Percentiles rank a stretch among this genome's conserved stretches.
These are phyloP conservation scores for Drosophila atroscutellata DNA, from an alignment of 2,888 invertebrate genomes.

Conservation along the genomic window DNA sequence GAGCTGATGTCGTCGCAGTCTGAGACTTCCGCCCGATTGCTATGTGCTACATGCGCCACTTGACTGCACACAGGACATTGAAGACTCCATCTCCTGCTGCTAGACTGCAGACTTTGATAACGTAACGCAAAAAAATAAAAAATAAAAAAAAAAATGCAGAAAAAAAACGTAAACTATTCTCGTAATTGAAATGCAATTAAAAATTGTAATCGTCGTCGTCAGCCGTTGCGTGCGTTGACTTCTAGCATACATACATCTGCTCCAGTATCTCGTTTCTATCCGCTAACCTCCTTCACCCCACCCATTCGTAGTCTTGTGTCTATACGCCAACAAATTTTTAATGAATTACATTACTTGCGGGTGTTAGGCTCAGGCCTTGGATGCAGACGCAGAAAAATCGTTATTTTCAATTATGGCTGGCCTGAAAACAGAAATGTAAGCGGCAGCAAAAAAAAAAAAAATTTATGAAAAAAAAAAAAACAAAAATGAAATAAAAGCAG, in stretches of 20 bases:
- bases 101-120: constrained; percentile 9
- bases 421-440: constrained; percentile 42
- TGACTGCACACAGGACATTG: constrained; percentile 52
- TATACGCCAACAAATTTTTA: constrained; percentile 71
- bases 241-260: constrained; percentile 14
- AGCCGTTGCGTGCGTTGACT: constrained; percentile 68
- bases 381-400: constrained; percentile 52
- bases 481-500: constrained; percentile 16
- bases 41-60: constrained; percentile 44
- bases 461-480: constrained; percentile 9
- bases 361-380: constrained; percentile 63
- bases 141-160: not conserved
- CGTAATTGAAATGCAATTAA: constrained; percentile 84
- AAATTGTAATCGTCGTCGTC: constrained; percentile 69
- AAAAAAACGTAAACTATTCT: constrained; percentile 65
- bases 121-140: constrained; percentile 7
- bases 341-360: constrained; percentile 84
- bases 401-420: constrained; percentile 76
- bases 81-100: constrained; percentile 26
- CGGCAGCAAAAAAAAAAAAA: constrained; percentile 12
- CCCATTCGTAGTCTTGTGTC: constrained; percentile 19
- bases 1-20: constrained; percentile 17
- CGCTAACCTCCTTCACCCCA: not conserved
- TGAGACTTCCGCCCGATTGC: constrained; percentile 30
- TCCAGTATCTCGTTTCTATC: constrained; percentile 5